Evolutionary conservation across 2,888 invertebrate genomes (phyloP), one percentile per base, ranked within the genome.

Genomic region (Philereme transversata): DNA sequence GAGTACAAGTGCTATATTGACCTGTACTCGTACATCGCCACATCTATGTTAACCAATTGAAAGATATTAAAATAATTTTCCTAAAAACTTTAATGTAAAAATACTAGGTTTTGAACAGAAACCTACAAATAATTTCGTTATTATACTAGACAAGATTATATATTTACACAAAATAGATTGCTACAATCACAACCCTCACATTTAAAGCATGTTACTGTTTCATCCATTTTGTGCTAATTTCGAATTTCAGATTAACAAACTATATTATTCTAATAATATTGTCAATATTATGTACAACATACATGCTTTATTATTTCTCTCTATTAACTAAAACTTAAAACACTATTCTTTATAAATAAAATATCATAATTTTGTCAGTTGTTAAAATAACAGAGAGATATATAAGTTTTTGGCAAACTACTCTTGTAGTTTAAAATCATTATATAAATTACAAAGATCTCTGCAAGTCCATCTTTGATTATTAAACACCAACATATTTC

Each of bases 131-230:
- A 55, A 51, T 62, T 47, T 38, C 35, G n/a, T 9, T 44, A 46
- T 54, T 57, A 52, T 45, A 47, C 59, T 54, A 51, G 44, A 57
- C 47, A 64, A 64, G 60, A 62, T 59, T 51, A 51, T 60, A 71
- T 59, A 66, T 33, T 33, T 59, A 76, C 74, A 76, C 74, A 73
- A 74, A 76, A 72, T 70, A 68, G 74, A 79, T 77, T 74, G 73
- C 72, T 72, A 76, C 73, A 72, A 76, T 88, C 88, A 88, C 88
- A 88, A 88, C 88, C 88, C 70, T 76, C 66, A 67, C 70, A 76
- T 70, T 82, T 83, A 81, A 83, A 83, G 81, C 79, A 75, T 78
- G 75, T 76, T 74, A 68, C 70, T 78, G 75, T 76, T 74, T 68
- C 70, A 75, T 75, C 73, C 64, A 76, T 71, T 82, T 84, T 84